phyloP scores from a whole-genome alignment of 2,797 vertebrate species.

The Gambelia wislizenii region DNA sequence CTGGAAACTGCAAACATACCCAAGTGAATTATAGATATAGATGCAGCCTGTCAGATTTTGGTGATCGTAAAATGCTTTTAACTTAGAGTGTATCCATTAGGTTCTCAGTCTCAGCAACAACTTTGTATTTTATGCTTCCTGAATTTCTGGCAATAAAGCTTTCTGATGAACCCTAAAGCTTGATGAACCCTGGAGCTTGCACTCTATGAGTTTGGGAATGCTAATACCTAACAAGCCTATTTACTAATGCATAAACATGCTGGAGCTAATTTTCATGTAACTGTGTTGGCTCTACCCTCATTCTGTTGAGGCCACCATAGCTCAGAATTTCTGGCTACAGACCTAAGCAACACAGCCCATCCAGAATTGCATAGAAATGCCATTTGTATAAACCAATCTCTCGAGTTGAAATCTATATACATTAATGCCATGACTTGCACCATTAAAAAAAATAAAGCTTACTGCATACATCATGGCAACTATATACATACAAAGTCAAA shows the following conservation, averaged over 20 bases:
- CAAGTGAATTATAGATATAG: too few relatives aligned
- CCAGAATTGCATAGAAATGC: neutral
- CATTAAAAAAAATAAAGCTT: neutral
- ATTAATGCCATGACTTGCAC: neutral
- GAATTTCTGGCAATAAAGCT: too few relatives aligned
- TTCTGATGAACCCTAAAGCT: too few relatives aligned
- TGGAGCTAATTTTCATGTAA: neutral
- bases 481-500: neutral
- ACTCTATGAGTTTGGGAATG: too few relatives aligned
- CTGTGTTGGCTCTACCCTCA: neutral
- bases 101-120: too few relatives aligned
- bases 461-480: neutral
- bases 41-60: too few relatives aligned
- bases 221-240: too few relatives aligned
- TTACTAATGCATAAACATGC: neutral
- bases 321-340: neutral
- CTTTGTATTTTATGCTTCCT: too few relatives aligned
- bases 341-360: neutral
- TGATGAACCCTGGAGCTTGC: too few relatives aligned
- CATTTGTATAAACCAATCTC: neutral
- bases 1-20: too few relatives aligned
- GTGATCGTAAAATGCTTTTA: too few relatives aligned
- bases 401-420: neutral
- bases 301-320: neutral
- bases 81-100: too few relatives aligned